Conservation (phyloP, 2,888 invertebrate genomes). For the Diarsia rubi region DNA sequence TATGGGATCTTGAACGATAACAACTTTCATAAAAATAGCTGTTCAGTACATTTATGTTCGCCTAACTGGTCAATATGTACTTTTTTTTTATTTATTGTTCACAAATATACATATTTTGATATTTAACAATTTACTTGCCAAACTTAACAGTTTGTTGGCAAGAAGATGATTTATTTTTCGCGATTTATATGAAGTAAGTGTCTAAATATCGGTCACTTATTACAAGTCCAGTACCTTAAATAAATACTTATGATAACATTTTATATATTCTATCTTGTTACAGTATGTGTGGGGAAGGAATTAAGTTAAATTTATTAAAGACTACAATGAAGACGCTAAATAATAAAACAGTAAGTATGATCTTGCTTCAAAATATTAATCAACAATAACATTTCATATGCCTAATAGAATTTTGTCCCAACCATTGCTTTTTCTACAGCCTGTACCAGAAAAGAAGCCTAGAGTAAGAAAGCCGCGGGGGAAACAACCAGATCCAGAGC, state of each 20-base stretch:
- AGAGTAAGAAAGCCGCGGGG: conserved; percentile 89
- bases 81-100: too few relatives aligned
- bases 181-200: too few relatives aligned
- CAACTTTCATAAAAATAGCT: too few relatives aligned
- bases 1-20: too few relatives aligned
- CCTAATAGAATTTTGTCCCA: not conserved
- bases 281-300: conserved; percentile 83
- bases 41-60: too few relatives aligned
- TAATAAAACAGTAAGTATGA: conserved; percentile 81
- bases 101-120: too few relatives aligned
- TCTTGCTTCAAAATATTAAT: conserved; percentile 4
- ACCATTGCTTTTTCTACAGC: conserved; percentile 64
- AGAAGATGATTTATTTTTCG: too few relatives aligned
- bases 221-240: too few relatives aligned
- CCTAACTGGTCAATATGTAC: too few relatives aligned
- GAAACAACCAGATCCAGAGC: conserved; percentile 91
- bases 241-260: not conserved
- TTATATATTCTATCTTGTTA: conserved; percentile 28
- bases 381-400: not conserved
- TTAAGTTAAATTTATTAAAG: conserved; percentile 88
- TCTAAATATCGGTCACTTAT: too few relatives aligned
- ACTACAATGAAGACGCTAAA: conserved; percentile 74
- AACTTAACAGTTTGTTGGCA: too few relatives aligned
- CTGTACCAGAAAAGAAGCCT: conserved; percentile 84
- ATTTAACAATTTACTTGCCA: too few relatives aligned